Evolutionary conservation across 1,140 invertebrate species (phyloP).

Genomic region (Rhyzopertha dominica): DNA sequence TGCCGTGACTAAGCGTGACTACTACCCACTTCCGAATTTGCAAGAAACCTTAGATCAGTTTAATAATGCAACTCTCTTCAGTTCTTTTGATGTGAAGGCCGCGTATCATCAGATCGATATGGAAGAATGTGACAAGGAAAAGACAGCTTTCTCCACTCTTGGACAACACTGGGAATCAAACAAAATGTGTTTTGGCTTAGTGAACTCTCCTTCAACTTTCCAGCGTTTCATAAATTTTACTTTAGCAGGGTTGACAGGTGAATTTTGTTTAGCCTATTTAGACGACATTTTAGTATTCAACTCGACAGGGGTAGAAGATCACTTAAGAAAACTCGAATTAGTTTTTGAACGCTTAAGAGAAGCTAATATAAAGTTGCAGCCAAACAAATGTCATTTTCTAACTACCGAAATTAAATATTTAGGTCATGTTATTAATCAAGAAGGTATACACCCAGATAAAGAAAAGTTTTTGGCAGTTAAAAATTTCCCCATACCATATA

Average conservation of each 20-base stretch:
- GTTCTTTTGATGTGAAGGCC: conserved; percentile 9
- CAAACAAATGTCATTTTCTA: conserved; percentile 7
- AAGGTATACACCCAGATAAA: conserved; percentile 10
- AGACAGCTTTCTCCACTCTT: neutral
- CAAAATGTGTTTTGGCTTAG: neutral
- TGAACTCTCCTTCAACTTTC: conserved; percentile 7
- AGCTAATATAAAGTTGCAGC: conserved; percentile 15
- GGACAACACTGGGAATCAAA: neutral
- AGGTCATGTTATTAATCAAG: conserved; percentile 14
- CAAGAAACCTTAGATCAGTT: too few species aligned
- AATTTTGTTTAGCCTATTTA: conserved; percentile 9
- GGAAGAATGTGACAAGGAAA: neutral
- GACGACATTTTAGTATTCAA: conserved; percentile 13
- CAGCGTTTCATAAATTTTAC: conserved; percentile 12
- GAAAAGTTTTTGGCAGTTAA: conserved; percentile 14
- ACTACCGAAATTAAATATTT: conserved; percentile 14
- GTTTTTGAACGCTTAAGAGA: too few species aligned
- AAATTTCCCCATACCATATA: conserved; percentile 14
- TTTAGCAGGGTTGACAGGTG: conserved; percentile 5
- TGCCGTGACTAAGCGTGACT: conserved; percentile 6
- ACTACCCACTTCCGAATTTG: conserved; percentile 10
- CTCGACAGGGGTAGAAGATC: conserved; percentile 1
- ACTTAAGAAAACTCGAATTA: neutral
- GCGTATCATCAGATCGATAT: conserved; percentile 7
- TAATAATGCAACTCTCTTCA: too few species aligned